Conservation (phyloP, 2,797 vertebrate species). For the Cichlasoma orientale region DNA sequence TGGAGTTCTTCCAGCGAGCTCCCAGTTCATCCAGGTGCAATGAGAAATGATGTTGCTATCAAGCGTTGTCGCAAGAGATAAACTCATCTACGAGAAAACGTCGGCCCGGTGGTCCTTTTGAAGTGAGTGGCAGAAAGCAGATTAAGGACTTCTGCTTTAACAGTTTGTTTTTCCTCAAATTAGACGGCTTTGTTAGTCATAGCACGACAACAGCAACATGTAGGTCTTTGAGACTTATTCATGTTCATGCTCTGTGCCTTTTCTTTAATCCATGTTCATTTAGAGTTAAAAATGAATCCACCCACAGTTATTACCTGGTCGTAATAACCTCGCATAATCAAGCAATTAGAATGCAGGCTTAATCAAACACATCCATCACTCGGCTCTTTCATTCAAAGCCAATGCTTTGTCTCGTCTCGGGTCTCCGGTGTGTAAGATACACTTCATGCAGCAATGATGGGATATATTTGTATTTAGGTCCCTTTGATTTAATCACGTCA, state of each 20-base stretch:
- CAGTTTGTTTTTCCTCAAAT: neutral
- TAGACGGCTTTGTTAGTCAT: neutral
- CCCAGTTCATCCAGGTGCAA: neutral
- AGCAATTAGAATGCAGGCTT: slow-evolving; percentile 49
- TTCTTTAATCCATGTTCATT: neutral
- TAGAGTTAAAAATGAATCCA: slow-evolving; percentile 25
- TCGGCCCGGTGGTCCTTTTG: neutral
- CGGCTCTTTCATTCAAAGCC: neutral
- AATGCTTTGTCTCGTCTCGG: neutral
- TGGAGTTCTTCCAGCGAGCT: neutral
- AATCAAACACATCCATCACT: slow-evolving; percentile 26
- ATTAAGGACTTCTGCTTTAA: neutral
- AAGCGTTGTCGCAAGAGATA: neutral
- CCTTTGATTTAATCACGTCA: neutral
- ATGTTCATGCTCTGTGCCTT: neutral
- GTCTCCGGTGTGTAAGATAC: neutral
- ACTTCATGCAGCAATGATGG: neutral
- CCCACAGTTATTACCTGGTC: slow-evolving; percentile 1
- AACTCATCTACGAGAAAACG: neutral
- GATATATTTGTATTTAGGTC: neutral
- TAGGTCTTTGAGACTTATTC: neutral
- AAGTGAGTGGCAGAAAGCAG: slow-evolving; percentile 11
- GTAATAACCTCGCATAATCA: slow-evolving; percentile 38
- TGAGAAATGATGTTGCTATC: neutral
- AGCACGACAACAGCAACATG: neutral